Base-by-base conservation (phyloP, 53 echinoderm and acorn worm species). In the Stichopus horrens region DNA sequence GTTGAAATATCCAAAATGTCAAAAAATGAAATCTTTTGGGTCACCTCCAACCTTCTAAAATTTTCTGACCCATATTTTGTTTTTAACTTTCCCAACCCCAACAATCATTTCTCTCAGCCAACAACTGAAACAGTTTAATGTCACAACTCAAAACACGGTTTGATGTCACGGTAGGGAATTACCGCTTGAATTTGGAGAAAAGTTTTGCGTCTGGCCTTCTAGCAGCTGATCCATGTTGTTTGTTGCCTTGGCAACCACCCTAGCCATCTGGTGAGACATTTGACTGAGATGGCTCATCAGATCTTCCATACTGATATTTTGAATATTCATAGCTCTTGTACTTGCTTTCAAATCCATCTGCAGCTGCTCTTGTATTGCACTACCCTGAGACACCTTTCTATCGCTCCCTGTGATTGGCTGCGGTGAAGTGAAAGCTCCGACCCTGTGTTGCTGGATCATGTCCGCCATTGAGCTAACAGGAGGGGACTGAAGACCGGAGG, bases 171-270 rank as follows among this genome's bases (percentile, higher is more conserved):
- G 97, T 37, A 95, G 88, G 14, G 95, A 97, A 81, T 95, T 97
- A 19, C 97, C 97, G 75, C 95, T 97, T 1, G 93, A 95, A 68
- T 94, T 97, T 21, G 97, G 95, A 7, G 97, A 97, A 83, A 95
- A 97, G 6, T 83, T 88, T 9, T 88, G 78, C 0, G 88, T 95
- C 79, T 97, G 97, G 6, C 95, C 95, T 59, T 97, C 99, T 23
- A 94, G 90, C 13, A 99, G 75, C 84, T 99, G 94, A 77, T 99
- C 96, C 81, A 96, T 93, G 76, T 94, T 99, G 87, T 95, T 94
- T 9, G 96, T 99, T 79, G 95, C 96, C 94, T 91, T 94, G 75
- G 99, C 95, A 81, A 96, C 96, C 8, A 96, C 90, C 19, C 94
- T 89, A 18, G 94, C 99, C 20, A 99, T 78, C 88, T 99, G 96